Evolutionary conservation across 1,140 invertebrate genomes (phyloP), one percentile per base, ranked within the genome.

Genomic region (Drosophila pseudoobscura): DNA sequence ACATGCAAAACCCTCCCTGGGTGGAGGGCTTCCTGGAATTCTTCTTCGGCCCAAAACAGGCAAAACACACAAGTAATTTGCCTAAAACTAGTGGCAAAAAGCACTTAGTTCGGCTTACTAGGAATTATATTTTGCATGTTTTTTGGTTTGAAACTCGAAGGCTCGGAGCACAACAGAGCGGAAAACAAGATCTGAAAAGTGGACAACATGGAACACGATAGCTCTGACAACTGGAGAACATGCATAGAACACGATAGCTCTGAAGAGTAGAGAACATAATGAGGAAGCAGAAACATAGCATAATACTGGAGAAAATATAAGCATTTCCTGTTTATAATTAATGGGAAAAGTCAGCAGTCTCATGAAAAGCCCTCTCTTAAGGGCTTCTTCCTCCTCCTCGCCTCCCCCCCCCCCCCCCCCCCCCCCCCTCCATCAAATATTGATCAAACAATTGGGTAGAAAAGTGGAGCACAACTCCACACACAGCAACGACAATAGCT

Each of bases 21-120:
- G 66, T 68, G 77, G 60, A 56, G 66, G 45, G 75, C 55, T 74
- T 76, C 71, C 71, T 52, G 75, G 71, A 75, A 75, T 57, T 56
- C 71, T 24, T 22, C 8, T 26, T 11, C 46, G 22, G 35, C n/a
- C 43, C 5, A 24, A 56, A 24, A 20, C 20, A 22, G 47, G 51
- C 13, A 44, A 52, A 26, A 26, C 4, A 26, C 9, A 3, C 51
- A 11, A 17, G 31, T 44, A 61, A 60, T 61, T 61, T 72, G 26
- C 49, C 49, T 49, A 31, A 46, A 72, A 49, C 26, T 69, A 69
- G 66, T 69, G 11, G 35, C 4, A 13, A 69, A 49, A 8, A 31
- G 8, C 35, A n/a, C n/a, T 41, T 39, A 39, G 35, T 39, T 35
- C 0, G 35, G 26, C 35, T 69, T 70, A 44, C 66, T 15, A 49